These are phyloP conservation scores for Sylvilagus floridanus DNA, from an alignment of 2,797 vertebrate genomes.

Conservation along the genomic window DNA sequence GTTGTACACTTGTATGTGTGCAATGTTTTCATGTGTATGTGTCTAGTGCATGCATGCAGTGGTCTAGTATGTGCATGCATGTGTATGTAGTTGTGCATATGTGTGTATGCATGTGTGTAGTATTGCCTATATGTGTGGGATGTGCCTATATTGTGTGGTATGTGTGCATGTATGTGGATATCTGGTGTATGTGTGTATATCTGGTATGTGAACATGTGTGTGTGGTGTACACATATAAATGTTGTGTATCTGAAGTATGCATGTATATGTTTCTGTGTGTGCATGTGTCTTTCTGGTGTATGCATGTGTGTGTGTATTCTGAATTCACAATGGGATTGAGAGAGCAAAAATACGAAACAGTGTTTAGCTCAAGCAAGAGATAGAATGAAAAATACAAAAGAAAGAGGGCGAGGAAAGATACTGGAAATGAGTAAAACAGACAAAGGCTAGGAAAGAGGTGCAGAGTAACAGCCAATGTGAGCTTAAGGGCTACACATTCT, in stretches of 20 bases:
- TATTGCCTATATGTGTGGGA: no score
- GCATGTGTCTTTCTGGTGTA: background rate
- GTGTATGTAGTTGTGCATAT: background rate
- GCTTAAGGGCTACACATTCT: background rate
- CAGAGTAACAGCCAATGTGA: background rate
- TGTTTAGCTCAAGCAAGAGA: background rate
- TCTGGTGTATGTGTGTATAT: background rate
- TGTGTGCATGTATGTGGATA: no score
- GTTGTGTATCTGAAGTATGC: no score
- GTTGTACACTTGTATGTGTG: background rate
- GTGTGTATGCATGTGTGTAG: background rate
- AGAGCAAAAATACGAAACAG: constrained; percentile 8
- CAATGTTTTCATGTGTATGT: no score
- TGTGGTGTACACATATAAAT: background rate
- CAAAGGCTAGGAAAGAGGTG: background rate
- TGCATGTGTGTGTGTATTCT: background rate
- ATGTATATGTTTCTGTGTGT: background rate
- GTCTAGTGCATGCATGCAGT: background rate
- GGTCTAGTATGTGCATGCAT: background rate
- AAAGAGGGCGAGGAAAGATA: background rate
- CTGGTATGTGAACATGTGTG: background rate
- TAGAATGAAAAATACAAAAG: background rate
- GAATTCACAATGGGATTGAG: background rate
- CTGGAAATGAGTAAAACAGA: background rate
- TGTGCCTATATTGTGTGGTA: no score